Conservation (phyloP, 2,888 invertebrate species). For the Odontothrips loti region DNA sequence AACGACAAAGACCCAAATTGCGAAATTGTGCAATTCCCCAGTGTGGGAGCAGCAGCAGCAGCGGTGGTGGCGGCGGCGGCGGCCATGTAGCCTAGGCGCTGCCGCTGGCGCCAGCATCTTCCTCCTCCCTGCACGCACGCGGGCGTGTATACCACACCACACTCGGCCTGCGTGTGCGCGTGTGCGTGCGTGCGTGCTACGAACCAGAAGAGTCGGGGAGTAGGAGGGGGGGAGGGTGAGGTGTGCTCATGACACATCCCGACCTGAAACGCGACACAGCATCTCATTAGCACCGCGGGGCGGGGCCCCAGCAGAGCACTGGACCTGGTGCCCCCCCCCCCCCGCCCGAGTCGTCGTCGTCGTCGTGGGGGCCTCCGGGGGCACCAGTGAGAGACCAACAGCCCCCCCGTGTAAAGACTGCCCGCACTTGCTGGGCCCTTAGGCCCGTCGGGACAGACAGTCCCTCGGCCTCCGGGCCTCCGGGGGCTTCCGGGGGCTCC, state of each 20-base stretch:
- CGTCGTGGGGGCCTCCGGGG: too few relatives aligned
- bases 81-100: too few relatives aligned
- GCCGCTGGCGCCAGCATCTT: neutral
- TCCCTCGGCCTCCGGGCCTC: too few relatives aligned
- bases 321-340: too few relatives aligned
- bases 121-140: too few relatives aligned
- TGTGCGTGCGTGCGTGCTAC: neutral
- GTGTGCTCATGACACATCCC: conserved; percentile 19
- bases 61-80: neutral
- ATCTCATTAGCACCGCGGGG: neutral
- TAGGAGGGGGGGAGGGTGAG: neutral
- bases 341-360: too few relatives aligned
- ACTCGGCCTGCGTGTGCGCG: neutral
- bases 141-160: neutral
- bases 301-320: neutral
- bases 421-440: too few relatives aligned
- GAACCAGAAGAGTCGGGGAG: too few relatives aligned
- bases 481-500: too few relatives aligned
- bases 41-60: neutral
- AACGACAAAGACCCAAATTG: conserved; percentile 22
- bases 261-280: neutral
- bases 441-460: too few relatives aligned
- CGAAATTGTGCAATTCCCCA: conserved; percentile 20
- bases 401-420: too few relatives aligned
- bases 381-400: too few relatives aligned